phyloP scores from a whole-genome alignment of 2,113 vertebrate species.

The Ceyx margarethae region DNA sequence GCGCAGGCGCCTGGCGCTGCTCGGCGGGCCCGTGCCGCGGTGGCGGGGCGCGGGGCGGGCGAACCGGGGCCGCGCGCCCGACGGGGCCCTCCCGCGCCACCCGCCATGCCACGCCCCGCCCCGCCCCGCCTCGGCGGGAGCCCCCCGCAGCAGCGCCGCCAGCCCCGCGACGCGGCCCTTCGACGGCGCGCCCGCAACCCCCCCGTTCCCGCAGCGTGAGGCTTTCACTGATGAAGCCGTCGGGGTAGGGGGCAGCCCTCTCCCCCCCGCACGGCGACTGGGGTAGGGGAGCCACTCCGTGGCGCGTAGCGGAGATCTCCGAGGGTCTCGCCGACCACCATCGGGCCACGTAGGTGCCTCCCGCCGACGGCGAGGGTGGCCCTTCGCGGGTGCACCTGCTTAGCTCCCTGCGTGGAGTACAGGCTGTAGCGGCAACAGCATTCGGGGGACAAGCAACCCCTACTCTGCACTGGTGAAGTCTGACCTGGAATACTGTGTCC shows the following conservation, averaged over 20 bases:
- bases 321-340: background rate
- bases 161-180: background rate
- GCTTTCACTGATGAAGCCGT: background rate
- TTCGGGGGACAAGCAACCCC: background rate
- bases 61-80: conserved; percentile 33
- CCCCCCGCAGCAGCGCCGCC: background rate
- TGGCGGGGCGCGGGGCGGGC: conserved; percentile 31
- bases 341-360: background rate
- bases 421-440: background rate
- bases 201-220: background rate
- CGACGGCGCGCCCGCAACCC: background rate
- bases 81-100: no score
- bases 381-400: conserved; percentile 14
- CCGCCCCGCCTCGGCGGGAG: background rate
- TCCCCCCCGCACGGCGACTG: background rate
- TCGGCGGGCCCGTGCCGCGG: conserved; percentile 48
- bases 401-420: background rate
- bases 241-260: background rate
- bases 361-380: background rate
- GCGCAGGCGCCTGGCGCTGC: conserved; percentile 76
- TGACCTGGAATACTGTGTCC: no score
- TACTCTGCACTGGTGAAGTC: no score
- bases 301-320: background rate
- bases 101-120: no score
- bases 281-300: background rate